Base-by-base conservation (phyloP, 1,140 invertebrate species). In the Campoletis sonorensis region DNA sequence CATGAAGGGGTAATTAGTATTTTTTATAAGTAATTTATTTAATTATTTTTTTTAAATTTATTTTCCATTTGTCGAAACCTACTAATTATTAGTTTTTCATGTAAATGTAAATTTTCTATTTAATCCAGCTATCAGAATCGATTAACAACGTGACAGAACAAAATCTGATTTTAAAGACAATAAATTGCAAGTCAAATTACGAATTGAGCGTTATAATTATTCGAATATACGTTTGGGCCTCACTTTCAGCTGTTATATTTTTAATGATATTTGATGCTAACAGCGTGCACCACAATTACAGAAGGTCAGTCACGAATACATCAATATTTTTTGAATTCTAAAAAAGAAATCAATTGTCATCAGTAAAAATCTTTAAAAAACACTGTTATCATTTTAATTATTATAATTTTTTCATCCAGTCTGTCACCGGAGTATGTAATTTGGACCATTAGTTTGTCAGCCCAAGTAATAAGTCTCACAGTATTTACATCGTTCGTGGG, bases 401-500 rank as follows among this genome's bases (percentile, higher is more conserved):
- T n/a, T 23, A n/a, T n/a, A n/a, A n/a, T 23, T 54, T 58, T 49
- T n/a, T 45, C 23, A 61, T 78, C 30, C 40, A 71, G 33, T 21
- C 4, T 26, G 1, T n/a, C 27, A 26, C 21, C 58, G 27, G 26
- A 79, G 10, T 79, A 61, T 27, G 0, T 33, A 11, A 13, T 82
- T 16, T 82, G 49, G 33, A 79, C n/a, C 11, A 0, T 82, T 8
- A 37, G 75, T 2, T 15, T 54, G 11, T 13, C 79, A 4, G n/a
- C 21, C 0, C 81, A 82, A 30, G n/a, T 75, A 4, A 18, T 79
- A 11, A n/a, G 71, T 73, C 30, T 72, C 8, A 82, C 81, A 23
- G 64, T 81, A 77, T 81, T 81, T 13, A 40, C n/a, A 16, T 54
- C 73, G 11, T 51, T 81, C 30, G 80, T 81, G 21, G 78, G 70